A percentile compares a stretch with the other conserved stretches of the same genome.
phyloP scores from a whole-genome alignment of 2,797 vertebrate genomes.

The Hoplostethus atlanticus region DNA sequence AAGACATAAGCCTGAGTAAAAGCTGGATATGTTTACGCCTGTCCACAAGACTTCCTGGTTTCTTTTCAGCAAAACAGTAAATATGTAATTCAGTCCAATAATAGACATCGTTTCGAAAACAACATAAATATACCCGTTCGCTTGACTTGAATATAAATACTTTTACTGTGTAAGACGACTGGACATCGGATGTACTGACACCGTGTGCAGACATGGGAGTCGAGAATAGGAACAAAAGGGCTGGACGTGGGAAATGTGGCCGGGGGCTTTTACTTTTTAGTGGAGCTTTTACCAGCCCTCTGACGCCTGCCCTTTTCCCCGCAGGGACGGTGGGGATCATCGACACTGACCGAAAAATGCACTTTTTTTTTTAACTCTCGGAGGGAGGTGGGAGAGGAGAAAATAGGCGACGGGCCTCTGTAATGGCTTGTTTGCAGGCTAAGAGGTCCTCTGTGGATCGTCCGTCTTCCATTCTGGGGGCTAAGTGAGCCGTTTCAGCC shows the following conservation, averaged over 20 bases:
- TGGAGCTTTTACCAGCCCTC: constrained; percentile 29
- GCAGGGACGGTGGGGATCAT: constrained; percentile 33
- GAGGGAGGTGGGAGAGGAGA: constrained; percentile 10
- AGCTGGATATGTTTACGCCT: neutral
- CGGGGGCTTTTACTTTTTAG: neutral
- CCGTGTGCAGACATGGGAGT: neutral
- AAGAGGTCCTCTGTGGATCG: constrained; percentile 55
- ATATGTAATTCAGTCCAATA: constrained; percentile 62
- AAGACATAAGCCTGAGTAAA: constrained; percentile 18
- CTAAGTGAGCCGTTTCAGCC: constrained; percentile 59
- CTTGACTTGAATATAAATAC: constrained; percentile 25
- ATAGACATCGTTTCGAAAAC: constrained; percentile 62
- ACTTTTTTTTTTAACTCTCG: constrained; percentile 25
- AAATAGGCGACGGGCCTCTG: constrained; percentile 9
- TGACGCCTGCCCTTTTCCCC: constrained; percentile 39
- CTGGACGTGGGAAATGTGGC: too few species aligned
- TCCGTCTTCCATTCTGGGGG: constrained; percentile 37
- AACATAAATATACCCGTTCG: constrained; percentile 39
- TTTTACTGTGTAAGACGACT: constrained; percentile 5
- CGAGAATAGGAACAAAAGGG: constrained; percentile 33
- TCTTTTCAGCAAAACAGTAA: constrained; percentile 32
- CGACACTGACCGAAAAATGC: constrained; percentile 4
- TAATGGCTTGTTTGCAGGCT: constrained; percentile 55
- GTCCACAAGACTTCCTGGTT: constrained; percentile 11
- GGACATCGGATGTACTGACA: constrained; percentile 13